These are phyloP conservation scores for Ataeniobius toweri DNA, from an alignment of 2,797 vertebrate genomes.

Conservation along the genomic window DNA sequence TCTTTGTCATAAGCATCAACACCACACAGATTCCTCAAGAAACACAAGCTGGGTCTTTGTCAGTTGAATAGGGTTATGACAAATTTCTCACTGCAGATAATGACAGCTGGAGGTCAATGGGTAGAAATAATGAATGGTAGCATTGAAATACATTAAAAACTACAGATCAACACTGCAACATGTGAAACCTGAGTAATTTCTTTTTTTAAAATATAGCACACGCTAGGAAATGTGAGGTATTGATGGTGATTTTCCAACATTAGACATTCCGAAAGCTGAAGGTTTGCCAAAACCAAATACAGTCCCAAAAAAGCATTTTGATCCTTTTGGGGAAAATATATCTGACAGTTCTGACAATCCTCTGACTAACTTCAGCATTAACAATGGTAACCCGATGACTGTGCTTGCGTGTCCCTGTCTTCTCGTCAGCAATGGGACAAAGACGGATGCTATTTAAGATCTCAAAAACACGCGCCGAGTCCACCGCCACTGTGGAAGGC, in stretches of 20 bases:
- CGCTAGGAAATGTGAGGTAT: background rate
- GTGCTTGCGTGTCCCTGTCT: constrained; percentile 6
- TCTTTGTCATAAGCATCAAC: background rate
- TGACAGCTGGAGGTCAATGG: background rate
- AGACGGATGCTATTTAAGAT: constrained; percentile 49
- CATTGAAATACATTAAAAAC: background rate
- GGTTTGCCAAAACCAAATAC: background rate
- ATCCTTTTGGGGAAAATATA: background rate
- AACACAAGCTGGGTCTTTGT: background rate
- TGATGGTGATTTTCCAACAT: background rate
- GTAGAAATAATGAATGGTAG: background rate
- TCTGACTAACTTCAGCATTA: constrained; percentile 3
- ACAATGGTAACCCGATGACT: constrained; percentile 45
- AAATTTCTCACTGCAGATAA: background rate
- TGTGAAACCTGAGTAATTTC: background rate
- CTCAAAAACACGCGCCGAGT: constrained; percentile 1
- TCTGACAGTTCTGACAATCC: background rate
- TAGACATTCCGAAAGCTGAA: background rate
- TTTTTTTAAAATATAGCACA: background rate
- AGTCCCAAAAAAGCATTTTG: background rate
- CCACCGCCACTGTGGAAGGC: constrained; percentile 28
- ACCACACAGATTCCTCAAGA: background rate
- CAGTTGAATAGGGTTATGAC: background rate
- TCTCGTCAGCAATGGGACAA: constrained; percentile 38
- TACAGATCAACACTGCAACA: background rate